Evolutionary conservation across 2,113 vertebrate species (phyloP).

Genomic region (Odocoileus hemionus): DNA sequence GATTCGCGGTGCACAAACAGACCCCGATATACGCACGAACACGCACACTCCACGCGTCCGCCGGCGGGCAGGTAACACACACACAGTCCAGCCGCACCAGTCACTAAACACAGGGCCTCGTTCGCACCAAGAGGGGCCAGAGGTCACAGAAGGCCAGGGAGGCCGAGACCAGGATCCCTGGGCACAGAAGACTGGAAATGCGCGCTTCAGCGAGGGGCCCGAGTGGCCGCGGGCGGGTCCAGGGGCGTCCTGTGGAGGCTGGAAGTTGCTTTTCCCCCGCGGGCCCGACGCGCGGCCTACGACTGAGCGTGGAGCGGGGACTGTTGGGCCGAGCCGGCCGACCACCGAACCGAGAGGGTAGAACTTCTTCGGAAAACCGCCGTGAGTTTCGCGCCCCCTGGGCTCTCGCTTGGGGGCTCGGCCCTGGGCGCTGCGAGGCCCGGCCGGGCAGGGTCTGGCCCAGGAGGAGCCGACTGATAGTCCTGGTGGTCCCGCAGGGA

Average conservation of each 20-base stretch:
- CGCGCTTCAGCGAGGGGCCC: not conserved
- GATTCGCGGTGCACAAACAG: not conserved
- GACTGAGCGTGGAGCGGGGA: not conserved
- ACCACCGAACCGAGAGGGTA: not conserved
- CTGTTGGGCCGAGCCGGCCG: not conserved
- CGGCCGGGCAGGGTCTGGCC: not conserved
- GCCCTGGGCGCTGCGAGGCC: not conserved
- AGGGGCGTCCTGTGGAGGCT: not conserved
- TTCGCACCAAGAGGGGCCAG: conserved; percentile 50
- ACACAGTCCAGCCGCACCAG: not conserved
- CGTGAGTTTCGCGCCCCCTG: not conserved
- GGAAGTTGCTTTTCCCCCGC: conserved; percentile 66
- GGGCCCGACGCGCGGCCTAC: not conserved
- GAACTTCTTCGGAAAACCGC: not conserved
- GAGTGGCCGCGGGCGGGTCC: not conserved
- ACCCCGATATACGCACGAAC: not conserved
- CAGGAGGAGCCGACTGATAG: not conserved
- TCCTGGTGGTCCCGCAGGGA: not conserved
- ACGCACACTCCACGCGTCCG: not conserved
- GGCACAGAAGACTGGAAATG: not conserved
- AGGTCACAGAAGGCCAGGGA: not conserved
- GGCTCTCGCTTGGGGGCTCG: not conserved
- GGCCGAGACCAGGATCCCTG: not conserved
- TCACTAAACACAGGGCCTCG: not conserved
- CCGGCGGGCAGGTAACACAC: not conserved